phyloP scores from a whole-genome alignment of 2,113 vertebrate species.

The Oxyura jamaicensis region DNA sequence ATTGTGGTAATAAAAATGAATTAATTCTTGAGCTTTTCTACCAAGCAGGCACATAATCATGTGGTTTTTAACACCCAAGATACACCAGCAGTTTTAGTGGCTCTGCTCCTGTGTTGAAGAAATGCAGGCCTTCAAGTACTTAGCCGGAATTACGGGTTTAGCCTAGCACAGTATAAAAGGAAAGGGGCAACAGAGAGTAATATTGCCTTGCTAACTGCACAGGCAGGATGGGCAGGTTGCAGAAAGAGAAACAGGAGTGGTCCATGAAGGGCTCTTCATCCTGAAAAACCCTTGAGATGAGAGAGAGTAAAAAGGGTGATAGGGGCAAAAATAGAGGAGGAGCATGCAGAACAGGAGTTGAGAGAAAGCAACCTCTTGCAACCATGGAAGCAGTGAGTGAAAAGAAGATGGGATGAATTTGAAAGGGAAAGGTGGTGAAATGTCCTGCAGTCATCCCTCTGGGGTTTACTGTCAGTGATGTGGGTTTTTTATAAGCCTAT shows the following conservation, averaged over 20 bases:
- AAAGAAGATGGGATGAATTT: neutral
- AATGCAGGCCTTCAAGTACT: neutral
- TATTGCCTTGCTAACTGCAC: neutral
- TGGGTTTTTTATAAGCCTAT: constrained; percentile 19
- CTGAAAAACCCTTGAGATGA: neutral
- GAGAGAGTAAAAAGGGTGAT: neutral
- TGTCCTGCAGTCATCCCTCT: neutral
- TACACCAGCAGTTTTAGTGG: neutral
- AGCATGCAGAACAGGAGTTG: neutral
- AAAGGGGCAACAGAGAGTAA: neutral
- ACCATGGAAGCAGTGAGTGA: neutral
- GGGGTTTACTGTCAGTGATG: neutral
- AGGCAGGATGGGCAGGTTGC: neutral
- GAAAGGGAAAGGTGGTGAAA: constrained; percentile 39
- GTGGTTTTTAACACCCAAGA: neutral
- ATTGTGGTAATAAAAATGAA: neutral
- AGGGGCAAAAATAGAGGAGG: neutral
- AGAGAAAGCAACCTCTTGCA: neutral
- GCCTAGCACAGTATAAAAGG: neutral
- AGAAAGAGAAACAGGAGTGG: neutral
- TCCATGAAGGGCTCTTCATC: neutral
- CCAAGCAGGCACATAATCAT: neutral
- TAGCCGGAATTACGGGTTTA: neutral
- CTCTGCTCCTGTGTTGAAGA: neutral
- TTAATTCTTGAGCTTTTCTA: neutral